A percentile compares a stretch with the other conserved stretches of the same genome.
Conservation (phyloP, 2,113 vertebrate species). For the Amazona guildingii region DNA sequence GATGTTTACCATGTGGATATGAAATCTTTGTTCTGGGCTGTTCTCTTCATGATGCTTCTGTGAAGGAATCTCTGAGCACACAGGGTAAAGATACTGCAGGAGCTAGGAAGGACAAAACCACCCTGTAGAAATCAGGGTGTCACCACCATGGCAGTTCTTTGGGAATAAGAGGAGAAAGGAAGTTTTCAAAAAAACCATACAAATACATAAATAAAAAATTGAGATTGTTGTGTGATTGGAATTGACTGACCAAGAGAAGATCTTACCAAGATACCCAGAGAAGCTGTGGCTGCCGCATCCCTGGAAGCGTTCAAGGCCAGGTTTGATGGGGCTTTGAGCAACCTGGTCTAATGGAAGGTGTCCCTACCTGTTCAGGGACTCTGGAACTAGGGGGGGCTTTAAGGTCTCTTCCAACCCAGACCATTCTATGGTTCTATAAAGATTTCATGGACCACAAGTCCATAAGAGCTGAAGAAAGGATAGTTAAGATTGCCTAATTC, state of each 20-base stretch:
- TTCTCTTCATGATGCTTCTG: background rate
- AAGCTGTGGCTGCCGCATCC: background rate
- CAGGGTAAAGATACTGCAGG: rapidly evolving
- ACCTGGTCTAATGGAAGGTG: background rate
- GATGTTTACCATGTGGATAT: rapidly evolving
- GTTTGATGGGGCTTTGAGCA: background rate
- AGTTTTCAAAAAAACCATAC: background rate
- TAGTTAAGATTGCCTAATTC: background rate
- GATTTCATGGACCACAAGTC: background rate
- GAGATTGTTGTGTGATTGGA: background rate
- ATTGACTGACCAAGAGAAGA: background rate
- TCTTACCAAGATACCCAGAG: background rate
- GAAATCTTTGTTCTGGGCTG: background rate
- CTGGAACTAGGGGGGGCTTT: background rate
- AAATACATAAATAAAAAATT: background rate
- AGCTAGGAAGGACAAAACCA: background rate
- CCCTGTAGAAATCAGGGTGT: background rate
- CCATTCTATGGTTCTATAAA: background rate
- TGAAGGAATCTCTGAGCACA: background rate
- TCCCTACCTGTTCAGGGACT: background rate
- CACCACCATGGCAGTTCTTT: background rate
- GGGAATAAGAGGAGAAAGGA: background rate
- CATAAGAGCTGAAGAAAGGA: background rate
- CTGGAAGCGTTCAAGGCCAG: background rate
- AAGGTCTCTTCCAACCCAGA: background rate